A percentile compares a stretch with the other conserved stretches of the same genome.
Conservation (phyloP, 2,113 vertebrate species). For the Plecotus auritus region DNA sequence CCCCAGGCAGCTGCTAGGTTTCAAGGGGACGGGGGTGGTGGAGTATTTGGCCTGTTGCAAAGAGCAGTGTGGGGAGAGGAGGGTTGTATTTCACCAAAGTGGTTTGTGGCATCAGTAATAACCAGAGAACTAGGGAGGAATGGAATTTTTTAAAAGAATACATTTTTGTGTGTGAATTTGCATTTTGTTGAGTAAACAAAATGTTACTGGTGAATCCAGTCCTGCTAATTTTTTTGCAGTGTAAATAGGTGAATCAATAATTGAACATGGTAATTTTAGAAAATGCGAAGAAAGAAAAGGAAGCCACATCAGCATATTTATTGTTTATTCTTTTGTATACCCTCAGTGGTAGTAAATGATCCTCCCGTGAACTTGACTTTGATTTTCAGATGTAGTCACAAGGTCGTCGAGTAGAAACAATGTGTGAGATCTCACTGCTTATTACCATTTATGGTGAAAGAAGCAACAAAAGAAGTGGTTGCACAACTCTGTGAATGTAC, state of each 20-base stretch:
- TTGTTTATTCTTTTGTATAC: background rate
- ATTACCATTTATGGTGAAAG: background rate
- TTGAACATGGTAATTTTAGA: background rate
- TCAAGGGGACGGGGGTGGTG: background rate
- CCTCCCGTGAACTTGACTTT: background rate
- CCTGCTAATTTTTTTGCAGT: background rate
- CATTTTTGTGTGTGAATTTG: background rate
- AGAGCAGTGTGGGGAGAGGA: background rate
- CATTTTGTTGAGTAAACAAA: conserved; percentile 42
- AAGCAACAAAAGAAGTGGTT: background rate
- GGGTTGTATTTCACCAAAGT: background rate
- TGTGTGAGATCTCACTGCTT: background rate
- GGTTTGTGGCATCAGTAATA: background rate
- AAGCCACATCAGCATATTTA: background rate
- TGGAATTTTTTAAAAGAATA: background rate
- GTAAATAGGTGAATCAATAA: background rate
- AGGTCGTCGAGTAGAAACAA: background rate
- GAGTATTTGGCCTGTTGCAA: background rate
- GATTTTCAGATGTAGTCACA: background rate
- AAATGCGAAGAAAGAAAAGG: background rate
- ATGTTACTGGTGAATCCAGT: background rate
- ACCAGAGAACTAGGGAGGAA: background rate
- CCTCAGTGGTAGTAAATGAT: background rate
- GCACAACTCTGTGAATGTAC: background rate
- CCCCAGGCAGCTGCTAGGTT: background rate